Base-by-base conservation (phyloP, 2,888 invertebrate genomes). In the Ochropleura plecta region DNA sequence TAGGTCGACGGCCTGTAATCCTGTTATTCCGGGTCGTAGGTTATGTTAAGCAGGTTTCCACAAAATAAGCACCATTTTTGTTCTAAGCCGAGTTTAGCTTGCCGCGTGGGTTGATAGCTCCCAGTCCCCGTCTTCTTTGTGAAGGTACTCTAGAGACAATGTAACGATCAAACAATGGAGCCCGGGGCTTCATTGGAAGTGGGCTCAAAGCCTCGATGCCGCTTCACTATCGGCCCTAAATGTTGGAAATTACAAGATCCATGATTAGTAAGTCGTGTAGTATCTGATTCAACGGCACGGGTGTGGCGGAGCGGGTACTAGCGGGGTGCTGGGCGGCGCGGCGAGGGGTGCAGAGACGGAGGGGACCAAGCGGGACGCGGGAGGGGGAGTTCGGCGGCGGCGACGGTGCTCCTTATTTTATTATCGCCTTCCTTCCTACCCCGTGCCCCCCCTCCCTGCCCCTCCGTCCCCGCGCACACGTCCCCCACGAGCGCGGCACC, bases 381-480 rank as follows among this genome's bases (percentile, higher is more conserved):
- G 78, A 8, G 65, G 71, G 73, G 85, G 79, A 59, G 73, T 49
- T 73, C 78, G 88, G 85, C 75, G 80, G 76, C 83, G 81, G 77
- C 83, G 84, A 84, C 80, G 87, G 86, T 76, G 85, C 86, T 88
- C 88, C 91, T 92, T 92, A 92, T 92, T 92, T 92, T 92, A 92
- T 92, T 91, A 92, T 88, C 91, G 86, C 90, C 90, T 90, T 90
- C 92, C 91, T 89, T 86, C 90, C 86, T 78, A 87, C 80, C 83
- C 77, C 78, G 73, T 51, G 59, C 73, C 57, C 73, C 73, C 69
- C 71, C 67, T 69, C 59, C 70, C 67, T 66, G 68, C 4, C 40
- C 20, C 12, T 83, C 51, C 62, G 48, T 12, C 72, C 76, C 88
- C 88, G 86, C 89, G 86, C 76, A 40, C 59, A 4, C 64, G 77